These are phyloP conservation scores for Epicampocera succincta DNA, from an alignment of 2,888 invertebrate species.

Conservation along the genomic window DNA sequence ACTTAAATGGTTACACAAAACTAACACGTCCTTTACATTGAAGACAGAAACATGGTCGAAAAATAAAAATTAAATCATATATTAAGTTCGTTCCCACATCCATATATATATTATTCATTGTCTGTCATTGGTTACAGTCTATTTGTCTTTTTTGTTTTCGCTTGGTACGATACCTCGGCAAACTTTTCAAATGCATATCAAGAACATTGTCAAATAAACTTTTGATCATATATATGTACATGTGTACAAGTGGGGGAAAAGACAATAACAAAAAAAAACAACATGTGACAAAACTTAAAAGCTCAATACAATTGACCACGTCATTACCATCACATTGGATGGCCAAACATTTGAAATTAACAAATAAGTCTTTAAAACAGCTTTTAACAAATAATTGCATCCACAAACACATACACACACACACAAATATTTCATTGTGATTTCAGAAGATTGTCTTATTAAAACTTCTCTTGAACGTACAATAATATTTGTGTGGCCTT, in stretches of 20 bases:
- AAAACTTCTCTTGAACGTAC: too few species aligned
- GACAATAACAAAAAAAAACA: not conserved
- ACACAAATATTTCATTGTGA: not conserved
- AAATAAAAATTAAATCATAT: conserved; percentile 23
- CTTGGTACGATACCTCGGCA: not conserved
- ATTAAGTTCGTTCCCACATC: conserved; percentile 42
- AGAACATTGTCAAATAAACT: conserved; percentile 27
- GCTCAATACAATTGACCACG: not conserved
- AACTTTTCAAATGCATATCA: conserved; percentile 12
- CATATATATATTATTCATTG: not conserved
- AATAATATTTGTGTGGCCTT: too few species aligned
- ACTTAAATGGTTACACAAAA: too few species aligned
- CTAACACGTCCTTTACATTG: too few species aligned
- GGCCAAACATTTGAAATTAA: not conserved
- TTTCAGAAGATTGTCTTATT: not conserved
- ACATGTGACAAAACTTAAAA: not conserved
- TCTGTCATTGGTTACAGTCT: too few species aligned
- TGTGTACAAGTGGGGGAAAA: conserved; percentile 45
- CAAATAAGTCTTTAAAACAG: not conserved
- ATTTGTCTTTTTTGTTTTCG: not conserved
- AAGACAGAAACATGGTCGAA: too few species aligned
- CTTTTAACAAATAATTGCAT: not conserved
- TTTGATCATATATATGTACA: conserved; percentile 10
- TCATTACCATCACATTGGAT: not conserved
- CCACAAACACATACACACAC: too few species aligned